Base-by-base conservation (phyloP, 2,113 vertebrate genomes). In the Perca fluviatilis region DNA sequence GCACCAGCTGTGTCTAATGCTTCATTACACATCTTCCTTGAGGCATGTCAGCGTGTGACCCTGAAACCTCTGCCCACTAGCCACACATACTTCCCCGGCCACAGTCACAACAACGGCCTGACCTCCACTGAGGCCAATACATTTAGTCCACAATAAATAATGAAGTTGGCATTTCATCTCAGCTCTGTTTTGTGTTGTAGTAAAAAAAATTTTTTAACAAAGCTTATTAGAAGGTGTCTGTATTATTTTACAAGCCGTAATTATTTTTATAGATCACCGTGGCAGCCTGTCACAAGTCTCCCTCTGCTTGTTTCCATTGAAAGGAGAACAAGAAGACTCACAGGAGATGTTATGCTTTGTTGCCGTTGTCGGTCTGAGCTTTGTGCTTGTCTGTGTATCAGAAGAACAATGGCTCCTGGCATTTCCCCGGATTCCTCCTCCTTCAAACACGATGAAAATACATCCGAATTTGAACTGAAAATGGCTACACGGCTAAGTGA, bases 1-100 rank as follows among this genome's bases (percentile, higher is more conserved):
- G 80, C 91, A 94, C 94, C 95, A 95, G 94, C 94, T 96, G 95
- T 91, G 90, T 90, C 82, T 77, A 85, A 93, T 87, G 95, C 92
- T 95, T 95, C 95, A 96, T 96, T 96, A 95, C 88, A 82, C 90
- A 85, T 60, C 83, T 89, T 88, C 87, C 93, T 93, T 51, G 62
- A 91, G 93, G 94, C 91, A 62, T 86, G 88, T 86, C 74, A 88
- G 89, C 71, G 76, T 43, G 18, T 91, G 93, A 95, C 94, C 94
- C 93, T 87, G 88, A 86, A 94, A 91, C 89, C 89, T 84, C 88
- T 91, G 80, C 79, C 88, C 90, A 88, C 70, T 69, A 79, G 91
- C 85, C 88, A 85, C 82, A 83, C 86, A 82, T 67, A 82, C 60
- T 64, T 75, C 80, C 88, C 82, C 36, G 11, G 68, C 84, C 79